A percentile compares a stretch with the other conserved stretches of the same genome.
Evolutionary conservation across 2,888 invertebrate genomes (phyloP).

Genomic region (Apotomis capreana): DNA sequence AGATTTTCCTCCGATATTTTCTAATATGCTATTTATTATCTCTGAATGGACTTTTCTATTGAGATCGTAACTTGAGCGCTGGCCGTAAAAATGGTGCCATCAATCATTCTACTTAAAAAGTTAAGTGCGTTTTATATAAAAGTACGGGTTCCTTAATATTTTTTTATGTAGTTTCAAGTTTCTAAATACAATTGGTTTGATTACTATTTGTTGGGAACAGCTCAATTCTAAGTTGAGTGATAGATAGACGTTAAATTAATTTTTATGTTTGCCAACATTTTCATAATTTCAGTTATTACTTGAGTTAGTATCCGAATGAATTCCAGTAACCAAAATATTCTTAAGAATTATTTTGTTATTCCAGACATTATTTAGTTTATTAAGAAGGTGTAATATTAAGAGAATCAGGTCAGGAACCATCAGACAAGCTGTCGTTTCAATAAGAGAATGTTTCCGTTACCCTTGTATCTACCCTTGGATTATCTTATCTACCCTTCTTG

Average conservation of each 20-base stretch:
- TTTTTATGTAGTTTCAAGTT: neutral
- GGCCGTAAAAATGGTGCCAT: constrained; percentile 33
- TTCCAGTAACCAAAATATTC: too few species aligned
- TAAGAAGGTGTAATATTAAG: neutral
- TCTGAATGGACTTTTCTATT: constrained; percentile 34
- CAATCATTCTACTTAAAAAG: constrained; percentile 38
- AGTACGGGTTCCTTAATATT: neutral
- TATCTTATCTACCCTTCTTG: neutral
- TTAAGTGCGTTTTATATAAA: constrained; percentile 8
- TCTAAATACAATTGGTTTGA: neutral
- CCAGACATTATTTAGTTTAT: too few species aligned
- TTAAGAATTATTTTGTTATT: too few species aligned
- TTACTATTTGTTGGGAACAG: too few species aligned
- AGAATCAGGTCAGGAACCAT: neutral
- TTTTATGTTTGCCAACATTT: too few species aligned
- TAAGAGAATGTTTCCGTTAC: neutral
- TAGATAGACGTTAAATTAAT: too few species aligned
- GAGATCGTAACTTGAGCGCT: constrained; percentile 29
- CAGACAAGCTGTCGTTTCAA: neutral
- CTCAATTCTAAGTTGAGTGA: too few species aligned
- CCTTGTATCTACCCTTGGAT: neutral
- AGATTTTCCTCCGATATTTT: constrained; percentile 28
- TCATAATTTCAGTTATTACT: too few species aligned
- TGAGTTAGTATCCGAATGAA: too few species aligned
- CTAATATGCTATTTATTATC: constrained; percentile 41